Base-by-base conservation (phyloP, 2,888 invertebrate species). In the Sphinx pinastri region DNA sequence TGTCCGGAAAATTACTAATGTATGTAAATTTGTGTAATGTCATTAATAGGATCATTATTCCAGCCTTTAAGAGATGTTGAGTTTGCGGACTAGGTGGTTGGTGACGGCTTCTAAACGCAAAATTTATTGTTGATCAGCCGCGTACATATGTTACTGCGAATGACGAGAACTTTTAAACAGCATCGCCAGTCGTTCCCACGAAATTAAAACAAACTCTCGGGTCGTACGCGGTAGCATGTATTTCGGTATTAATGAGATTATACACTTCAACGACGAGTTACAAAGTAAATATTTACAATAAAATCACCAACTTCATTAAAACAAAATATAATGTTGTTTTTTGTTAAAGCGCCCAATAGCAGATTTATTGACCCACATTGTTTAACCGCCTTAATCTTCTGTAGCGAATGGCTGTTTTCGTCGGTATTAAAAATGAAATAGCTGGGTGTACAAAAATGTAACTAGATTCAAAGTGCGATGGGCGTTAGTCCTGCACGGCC, bases 401-500 rank as follows among this genome's bases (percentile, higher is more conserved):
- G 45, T 38, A 38, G 38, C 16, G 6, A 16, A 11, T 11, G 16
- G 16, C 11, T 47, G 60, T 63, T 60, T 60, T 47, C 12, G 5
- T 16, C n/a, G 38, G n/a, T 31, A 58, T 58, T 13, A 58, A 25
- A 13, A 25, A 58, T 58, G n/a, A 14, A 45, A 60, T 11, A 16
- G 7, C 47, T 60, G 10, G 12, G 60, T 60, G 14, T 54, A 54
- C 19, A 54, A 52, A 63, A 54, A 69, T 68, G 58, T 60, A 52
- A 59, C 51, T 51, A 67, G 52, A 69, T 59, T 69, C 19, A 45
- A 59, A 69, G 19, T 52, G 76, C 77, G 77, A 74, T 71, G 76
- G 72, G 74, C 68, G 74, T 74, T 68, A 73, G 77, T 75, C 74
- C 75, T 73, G 77, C 80, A 77, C 77, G 74, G 80, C 81, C 78